These are phyloP conservation scores for Amphipyra berbera DNA, from an alignment of 2,888 invertebrate species.

Conservation along the genomic window DNA sequence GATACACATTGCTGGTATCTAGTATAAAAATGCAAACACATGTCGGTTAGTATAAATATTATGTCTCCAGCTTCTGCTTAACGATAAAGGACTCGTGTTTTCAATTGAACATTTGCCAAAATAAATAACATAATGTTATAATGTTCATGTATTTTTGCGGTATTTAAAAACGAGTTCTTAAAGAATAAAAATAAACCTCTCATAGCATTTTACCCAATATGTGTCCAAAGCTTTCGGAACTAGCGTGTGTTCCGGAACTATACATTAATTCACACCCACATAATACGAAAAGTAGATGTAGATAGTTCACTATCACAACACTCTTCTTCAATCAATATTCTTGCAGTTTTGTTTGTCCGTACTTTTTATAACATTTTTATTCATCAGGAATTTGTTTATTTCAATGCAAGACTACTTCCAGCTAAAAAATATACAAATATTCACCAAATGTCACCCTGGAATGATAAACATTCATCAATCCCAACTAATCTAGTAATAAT, in stretches of 20 bases:
- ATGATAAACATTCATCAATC: constrained; percentile 5
- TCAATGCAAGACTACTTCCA: not conserved
- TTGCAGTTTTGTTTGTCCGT: not conserved
- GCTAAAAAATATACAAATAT: not conserved
- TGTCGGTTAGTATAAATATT: constrained; percentile 28
- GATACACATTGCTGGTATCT: constrained; percentile 7
- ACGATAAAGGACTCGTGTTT: constrained; percentile 10
- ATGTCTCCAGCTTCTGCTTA: constrained; percentile 14
- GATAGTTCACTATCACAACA: constrained; percentile 4
- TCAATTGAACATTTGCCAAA: constrained; percentile 7
- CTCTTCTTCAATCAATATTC: constrained; percentile 9
- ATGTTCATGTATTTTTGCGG: not conserved
- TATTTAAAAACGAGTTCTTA: not conserved
- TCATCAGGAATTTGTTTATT: not conserved
- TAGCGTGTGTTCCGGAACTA: constrained; percentile 24
- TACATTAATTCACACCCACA: constrained; percentile 32
- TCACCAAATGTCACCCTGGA: not conserved
- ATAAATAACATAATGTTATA: constrained; percentile 10
- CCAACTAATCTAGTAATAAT: constrained; percentile 4
- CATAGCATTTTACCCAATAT: constrained; percentile 42
- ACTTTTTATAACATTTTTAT: not conserved
- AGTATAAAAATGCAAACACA: constrained; percentile 24
- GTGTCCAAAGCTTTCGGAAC: constrained; percentile 32
- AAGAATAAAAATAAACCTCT: constrained; percentile 24
- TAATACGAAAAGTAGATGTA: constrained; percentile 10